phyloP scores from a whole-genome alignment of 2,888 invertebrate genomes.

The Polydrusus cervinus region DNA sequence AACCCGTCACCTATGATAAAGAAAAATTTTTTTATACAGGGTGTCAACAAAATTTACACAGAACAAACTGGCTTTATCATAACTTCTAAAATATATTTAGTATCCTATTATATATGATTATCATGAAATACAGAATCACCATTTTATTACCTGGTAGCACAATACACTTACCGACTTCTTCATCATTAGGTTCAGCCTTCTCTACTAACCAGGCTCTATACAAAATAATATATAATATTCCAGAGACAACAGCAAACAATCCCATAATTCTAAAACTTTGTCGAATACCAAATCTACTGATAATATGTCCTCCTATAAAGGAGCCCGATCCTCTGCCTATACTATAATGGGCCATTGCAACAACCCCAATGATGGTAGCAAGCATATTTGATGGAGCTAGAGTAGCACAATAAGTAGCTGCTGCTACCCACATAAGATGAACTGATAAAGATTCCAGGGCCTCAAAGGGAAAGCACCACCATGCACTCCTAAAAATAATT shows the following conservation, averaged over 20 bases:
- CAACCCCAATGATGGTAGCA: slow-evolving; percentile 89
- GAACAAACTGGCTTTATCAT: no score
- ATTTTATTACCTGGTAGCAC: no score
- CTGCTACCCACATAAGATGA: slow-evolving; percentile 93
- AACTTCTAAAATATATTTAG: no score
- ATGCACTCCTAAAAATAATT: slow-evolving; percentile 79
- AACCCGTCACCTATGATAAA: slow-evolving; percentile 26
- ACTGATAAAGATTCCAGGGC: slow-evolving; percentile 90
- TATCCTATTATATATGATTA: no score
- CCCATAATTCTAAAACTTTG: slow-evolving; percentile 88
- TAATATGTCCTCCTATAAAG: slow-evolving; percentile 85
- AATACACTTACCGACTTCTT: slow-evolving; percentile 20
- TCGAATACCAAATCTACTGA: slow-evolving; percentile 83
- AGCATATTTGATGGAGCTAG: slow-evolving; percentile 88
- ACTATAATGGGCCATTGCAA: slow-evolving; percentile 93
- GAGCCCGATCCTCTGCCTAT: slow-evolving; percentile 89
- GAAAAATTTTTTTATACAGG: no score
- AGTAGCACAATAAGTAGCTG: slow-evolving; percentile 89
- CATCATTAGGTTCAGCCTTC: slow-evolving; percentile 16
- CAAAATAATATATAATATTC: slow-evolving; percentile 80
- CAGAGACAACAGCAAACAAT: slow-evolving; percentile 81
- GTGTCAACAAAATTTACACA: no score
- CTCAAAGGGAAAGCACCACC: slow-evolving; percentile 93
- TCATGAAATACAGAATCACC: no score
- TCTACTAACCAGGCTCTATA: slow-evolving; percentile 80